Base-by-base conservation (phyloP, 1,140 invertebrate species). In the Kradibia gibbosae region DNA sequence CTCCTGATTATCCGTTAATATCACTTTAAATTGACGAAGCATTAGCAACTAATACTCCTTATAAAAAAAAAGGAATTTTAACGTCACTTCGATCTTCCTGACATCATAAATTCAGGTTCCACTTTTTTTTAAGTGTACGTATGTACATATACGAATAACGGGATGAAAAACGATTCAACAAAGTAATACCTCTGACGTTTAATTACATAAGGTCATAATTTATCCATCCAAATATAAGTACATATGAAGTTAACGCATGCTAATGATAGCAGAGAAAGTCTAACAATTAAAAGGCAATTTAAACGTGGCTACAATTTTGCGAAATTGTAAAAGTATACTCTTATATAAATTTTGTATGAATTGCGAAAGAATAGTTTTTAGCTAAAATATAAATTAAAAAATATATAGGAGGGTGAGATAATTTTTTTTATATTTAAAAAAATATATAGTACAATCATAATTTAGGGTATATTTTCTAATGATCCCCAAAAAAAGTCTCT, bases 151-250 rank as follows among this genome's bases (percentile, higher is more conserved):
- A 53, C 7, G 22, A 48, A 3, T 53, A 70, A 42, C 25, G 8
- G 25, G 11, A 25, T 1, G 17, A 57, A 77, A 77, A 77, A 77
- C 34, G 22, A 77, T 77, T 77, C 57, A 39, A 76, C 57, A 31
- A 36, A 45, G 42, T 25, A 13, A 3, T 28, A n/a, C 25, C 3
- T 36, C 13, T 55, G 62, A 78, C 34, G 13, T 53, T 79, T 72
- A 72, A 79, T 79, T 79, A 60, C 53, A 22, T 25, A 20, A 31
- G n/a, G 11, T 34, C n/a, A 39, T 55, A 45, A 60, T 71, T 79
- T 60, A 72, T 60, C 34, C 15, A 70, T 72, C 50, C n/a, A 50
- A 72, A 60, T 79, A 36, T 72, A 79, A 79, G 72, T 72, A 73
- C 62, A 8, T 17, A 65, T 65, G 57, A 55, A 39, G 20, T 50